Conservation (phyloP, 2,888 invertebrate species). For the Pachliopta kotzebuea region DNA sequence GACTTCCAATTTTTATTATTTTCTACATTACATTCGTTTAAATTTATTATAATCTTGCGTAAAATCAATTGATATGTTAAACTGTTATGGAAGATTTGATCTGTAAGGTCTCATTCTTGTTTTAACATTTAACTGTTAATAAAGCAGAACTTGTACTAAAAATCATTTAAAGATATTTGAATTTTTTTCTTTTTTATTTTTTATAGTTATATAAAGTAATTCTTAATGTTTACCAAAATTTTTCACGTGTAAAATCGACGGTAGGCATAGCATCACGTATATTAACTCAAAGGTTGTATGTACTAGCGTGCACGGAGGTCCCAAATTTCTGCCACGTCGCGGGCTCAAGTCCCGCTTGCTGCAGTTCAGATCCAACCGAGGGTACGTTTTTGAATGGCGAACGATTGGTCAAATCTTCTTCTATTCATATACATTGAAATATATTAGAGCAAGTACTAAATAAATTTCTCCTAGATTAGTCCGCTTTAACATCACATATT, state of each 20-base stretch:
- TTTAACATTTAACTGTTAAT: too few relatives aligned
- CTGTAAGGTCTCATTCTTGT: too few relatives aligned
- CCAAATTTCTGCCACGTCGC: constrained; percentile 93
- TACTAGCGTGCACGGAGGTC: constrained; percentile 85
- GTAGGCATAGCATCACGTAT: neutral
- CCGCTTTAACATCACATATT: neutral
- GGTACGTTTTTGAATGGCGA: constrained; percentile 82
- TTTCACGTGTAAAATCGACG: neutral
- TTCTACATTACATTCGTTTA: too few relatives aligned
- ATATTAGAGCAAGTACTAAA: neutral
- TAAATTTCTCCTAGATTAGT: neutral
- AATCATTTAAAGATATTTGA: neutral
- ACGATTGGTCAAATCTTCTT: constrained; percentile 55
- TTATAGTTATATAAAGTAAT: neutral
- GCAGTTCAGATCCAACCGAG: constrained; percentile 93
- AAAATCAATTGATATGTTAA: too few relatives aligned
- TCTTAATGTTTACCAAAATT: neutral
- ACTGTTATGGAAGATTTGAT: too few relatives aligned
- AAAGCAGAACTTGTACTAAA: too few relatives aligned
- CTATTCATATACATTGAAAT: neutral
- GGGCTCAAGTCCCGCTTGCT: constrained; percentile 94
- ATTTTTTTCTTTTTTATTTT: neutral
- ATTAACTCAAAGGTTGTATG: constrained; percentile 42
- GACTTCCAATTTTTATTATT: too few relatives aligned
- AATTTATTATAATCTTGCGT: too few relatives aligned